These are phyloP conservation scores for Chymomyza caudatula DNA, from an alignment of 2,888 invertebrate species.

Conservation along the genomic window DNA sequence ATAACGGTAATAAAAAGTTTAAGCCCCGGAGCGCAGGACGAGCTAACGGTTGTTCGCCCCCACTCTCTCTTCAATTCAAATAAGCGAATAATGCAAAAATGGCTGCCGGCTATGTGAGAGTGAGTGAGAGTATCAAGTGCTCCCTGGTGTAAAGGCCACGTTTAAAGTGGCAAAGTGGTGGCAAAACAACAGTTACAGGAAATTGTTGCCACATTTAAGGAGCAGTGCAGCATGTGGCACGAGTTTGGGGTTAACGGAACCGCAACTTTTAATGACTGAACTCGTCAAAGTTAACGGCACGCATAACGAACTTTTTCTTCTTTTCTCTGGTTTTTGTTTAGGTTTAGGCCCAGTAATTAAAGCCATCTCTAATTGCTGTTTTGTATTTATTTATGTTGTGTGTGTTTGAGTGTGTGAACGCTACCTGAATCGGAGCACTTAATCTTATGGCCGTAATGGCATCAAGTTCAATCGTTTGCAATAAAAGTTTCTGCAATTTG, in stretches of 20 bases:
- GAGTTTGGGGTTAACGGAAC: conserved; percentile 35
- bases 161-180: neutral
- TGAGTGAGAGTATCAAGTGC: conserved; percentile 44
- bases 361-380: neutral
- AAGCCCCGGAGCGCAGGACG: conserved; percentile 55
- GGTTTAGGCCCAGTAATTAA: neutral
- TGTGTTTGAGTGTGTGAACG: neutral
- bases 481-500: neutral
- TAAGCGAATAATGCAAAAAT: conserved; percentile 68
- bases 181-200: conserved; percentile 4
- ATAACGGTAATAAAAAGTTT: conserved; percentile 74
- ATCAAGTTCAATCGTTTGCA: neutral
- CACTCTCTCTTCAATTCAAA: conserved; percentile 34
- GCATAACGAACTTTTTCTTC: conserved; percentile 65
- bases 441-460: neutral
- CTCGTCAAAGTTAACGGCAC: conserved; percentile 62
- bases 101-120: conserved; percentile 63
- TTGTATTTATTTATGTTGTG: neutral
- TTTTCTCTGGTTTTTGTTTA: neutral
- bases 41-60: neutral
- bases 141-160: conserved; percentile 52
- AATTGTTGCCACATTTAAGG: conserved; percentile 15
- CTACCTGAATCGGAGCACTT: neutral
- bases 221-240: neutral
- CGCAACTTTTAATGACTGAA: conserved; percentile 63